Percentiles rank a stretch among this genome's conserved stretches.
phyloP scores from a whole-genome alignment of 2,888 invertebrate genomes.

The Zelleria hepariella region DNA sequence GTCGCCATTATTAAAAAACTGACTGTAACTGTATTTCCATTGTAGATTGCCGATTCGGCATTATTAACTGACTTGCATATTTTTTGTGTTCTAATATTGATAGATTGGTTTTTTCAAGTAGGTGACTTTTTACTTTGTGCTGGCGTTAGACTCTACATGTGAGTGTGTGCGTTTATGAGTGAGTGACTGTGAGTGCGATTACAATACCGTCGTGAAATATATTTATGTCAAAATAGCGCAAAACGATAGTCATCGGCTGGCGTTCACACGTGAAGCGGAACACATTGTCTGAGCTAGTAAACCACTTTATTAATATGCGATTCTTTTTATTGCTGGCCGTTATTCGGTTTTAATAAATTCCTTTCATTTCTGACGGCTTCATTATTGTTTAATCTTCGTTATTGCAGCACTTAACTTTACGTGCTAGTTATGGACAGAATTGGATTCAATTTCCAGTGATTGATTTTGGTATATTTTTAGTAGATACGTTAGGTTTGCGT shows the following conservation, averaged over 20 bases:
- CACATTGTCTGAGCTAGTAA: slow-evolving; percentile 39
- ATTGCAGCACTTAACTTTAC: slow-evolving; percentile 16
- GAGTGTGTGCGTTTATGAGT: slow-evolving; percentile 19
- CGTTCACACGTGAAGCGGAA: slow-evolving; percentile 50
- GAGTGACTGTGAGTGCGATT: slow-evolving; percentile 37
- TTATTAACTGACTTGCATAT: slow-evolving; percentile 73
- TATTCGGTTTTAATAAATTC: slow-evolving; percentile 29
- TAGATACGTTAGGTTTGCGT: slow-evolving; percentile 68
- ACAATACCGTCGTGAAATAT: slow-evolving; percentile 47
- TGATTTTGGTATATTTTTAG: slow-evolving; percentile 65
- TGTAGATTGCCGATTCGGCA: slow-evolving; percentile 70
- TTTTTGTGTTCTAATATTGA: slow-evolving; percentile 72
- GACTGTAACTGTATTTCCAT: slow-evolving; percentile 72
- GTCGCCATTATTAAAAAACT: slow-evolving; percentile 72
- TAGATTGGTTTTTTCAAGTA: slow-evolving; percentile 66
- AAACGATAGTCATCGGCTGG: slow-evolving; percentile 52
- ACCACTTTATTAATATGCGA: slow-evolving; percentile 35
- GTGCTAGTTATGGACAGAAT: slow-evolving; percentile 37
- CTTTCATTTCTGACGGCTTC: slow-evolving; percentile 36
- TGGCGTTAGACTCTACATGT: too few relatives aligned
- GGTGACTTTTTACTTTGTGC: slow-evolving; percentile 52
- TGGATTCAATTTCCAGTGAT: slow-evolving; percentile 59
- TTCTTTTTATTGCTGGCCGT: slow-evolving; percentile 31
- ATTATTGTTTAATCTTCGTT: slow-evolving; percentile 25
- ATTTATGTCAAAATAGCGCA: slow-evolving; percentile 54